phyloP scores from a whole-genome alignment of 2,888 invertebrate species.

The Idaea straminata region DNA sequence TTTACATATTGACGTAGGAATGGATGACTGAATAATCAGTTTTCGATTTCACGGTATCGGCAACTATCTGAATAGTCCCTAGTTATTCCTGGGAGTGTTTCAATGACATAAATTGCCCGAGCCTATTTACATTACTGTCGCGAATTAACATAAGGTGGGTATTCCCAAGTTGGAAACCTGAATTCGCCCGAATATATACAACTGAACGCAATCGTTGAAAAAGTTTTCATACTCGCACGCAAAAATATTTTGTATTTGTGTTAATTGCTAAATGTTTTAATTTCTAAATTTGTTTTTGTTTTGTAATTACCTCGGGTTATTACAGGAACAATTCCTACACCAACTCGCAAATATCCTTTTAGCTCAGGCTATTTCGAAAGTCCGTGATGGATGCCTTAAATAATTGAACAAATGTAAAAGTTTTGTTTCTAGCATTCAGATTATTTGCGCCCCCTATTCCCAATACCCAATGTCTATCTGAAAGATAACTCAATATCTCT shows the following conservation, averaged over 20 bases:
- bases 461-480: too few relatives aligned
- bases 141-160: conserved; percentile 72
- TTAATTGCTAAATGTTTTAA: neutral
- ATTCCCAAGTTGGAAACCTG: conserved; percentile 64
- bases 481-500: too few relatives aligned
- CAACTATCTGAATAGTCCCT: conserved; percentile 39
- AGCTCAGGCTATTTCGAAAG: too few relatives aligned
- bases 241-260: neutral
- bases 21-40: conserved; percentile 52
- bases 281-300: neutral
- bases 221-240: conserved; percentile 16
- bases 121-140: conserved; percentile 70
- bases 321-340: too few relatives aligned
- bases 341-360: too few relatives aligned
- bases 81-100: conserved; percentile 61
- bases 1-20: conserved; percentile 42
- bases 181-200: conserved; percentile 40
- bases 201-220: conserved; percentile 30
- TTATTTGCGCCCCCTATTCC: too few relatives aligned
- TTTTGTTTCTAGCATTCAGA: too few relatives aligned
- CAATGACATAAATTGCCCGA: conserved; percentile 70
- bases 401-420: too few relatives aligned
- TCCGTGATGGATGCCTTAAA: too few relatives aligned
- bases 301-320: neutral
- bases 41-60: conserved; percentile 41